These are phyloP conservation scores for Sterrhoptilus dennistouni DNA, from an alignment of 2,113 vertebrate genomes.

Conservation along the genomic window DNA sequence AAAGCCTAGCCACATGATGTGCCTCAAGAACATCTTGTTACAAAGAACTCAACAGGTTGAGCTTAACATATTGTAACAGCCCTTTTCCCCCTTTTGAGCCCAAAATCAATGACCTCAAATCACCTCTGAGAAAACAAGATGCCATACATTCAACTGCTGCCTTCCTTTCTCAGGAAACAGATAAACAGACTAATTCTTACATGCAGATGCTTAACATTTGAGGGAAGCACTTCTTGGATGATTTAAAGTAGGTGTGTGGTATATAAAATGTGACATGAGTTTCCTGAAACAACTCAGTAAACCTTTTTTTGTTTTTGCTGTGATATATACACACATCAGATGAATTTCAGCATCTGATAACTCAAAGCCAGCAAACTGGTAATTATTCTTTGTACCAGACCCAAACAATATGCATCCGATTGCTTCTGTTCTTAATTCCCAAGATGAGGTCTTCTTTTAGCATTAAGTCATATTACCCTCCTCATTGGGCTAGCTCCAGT, in stretches of 20 bases:
- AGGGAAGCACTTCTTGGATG: background rate
- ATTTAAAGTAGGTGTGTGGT: background rate
- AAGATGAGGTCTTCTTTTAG: background rate
- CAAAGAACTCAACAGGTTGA: background rate
- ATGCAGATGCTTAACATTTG: background rate
- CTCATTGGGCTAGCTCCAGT: background rate
- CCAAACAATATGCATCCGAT: background rate
- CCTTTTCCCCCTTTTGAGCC: background rate
- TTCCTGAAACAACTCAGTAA: background rate
- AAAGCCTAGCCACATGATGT: background rate
- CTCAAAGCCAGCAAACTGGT: background rate
- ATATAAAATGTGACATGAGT: background rate
- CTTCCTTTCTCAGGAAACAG: background rate
- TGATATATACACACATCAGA: fast-evolving
- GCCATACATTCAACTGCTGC: background rate
- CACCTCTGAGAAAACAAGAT: background rate
- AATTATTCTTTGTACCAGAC: background rate
- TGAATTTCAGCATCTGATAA: background rate
- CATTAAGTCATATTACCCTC: background rate
- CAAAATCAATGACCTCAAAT: background rate
- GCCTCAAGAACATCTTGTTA: background rate
- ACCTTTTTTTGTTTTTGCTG: background rate
- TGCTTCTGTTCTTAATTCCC: background rate
- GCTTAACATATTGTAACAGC: background rate
- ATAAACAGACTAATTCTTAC: background rate